Base-by-base conservation (phyloP, 2,888 invertebrate genomes). In the Disparrhopalites patrizii region DNA sequence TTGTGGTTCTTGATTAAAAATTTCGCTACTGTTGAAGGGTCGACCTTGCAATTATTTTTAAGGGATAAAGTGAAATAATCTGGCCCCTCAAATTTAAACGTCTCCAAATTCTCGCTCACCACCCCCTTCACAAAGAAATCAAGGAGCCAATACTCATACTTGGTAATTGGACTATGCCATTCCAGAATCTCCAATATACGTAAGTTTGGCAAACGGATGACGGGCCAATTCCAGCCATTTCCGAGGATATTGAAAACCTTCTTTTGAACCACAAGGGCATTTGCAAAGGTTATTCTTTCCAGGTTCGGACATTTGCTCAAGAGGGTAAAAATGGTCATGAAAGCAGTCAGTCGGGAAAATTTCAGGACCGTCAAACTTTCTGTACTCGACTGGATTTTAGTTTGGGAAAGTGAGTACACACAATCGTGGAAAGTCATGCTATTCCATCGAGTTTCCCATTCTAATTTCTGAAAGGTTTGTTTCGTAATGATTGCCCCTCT, bases 291-390 rank as follows among this genome's bases (percentile, higher is more conserved):
- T 10, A 62, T 15, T 18, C 31, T 51, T 7, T 5, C 18, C 2
- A 62, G 4, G 13, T 62, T 62, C 2, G 36, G 52, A 33, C 62
- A 62, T 4, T n/a, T 25, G 8, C 18, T 7, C 13, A 62, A 20
- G 13, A 62, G 36, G 13, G 36, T 51, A 1, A 52, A 7, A 7
- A 62, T 30, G 13, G 23, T 38, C 25, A n/a, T 7, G 7, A 38
- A 33, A 1, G 51, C 30, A n/a, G 61, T 61, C n/a, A 61, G 61
- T 10, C 33, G 3, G 10, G 51, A 20, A 52, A 62, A 62, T 62
- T 62, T 62, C 3, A 62, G 18, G 15, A 3, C 10, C 3, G 13
- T 20, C 2, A 62, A 27, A 33, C 7, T 38, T 5, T 20, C 27
- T 25, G 10, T 1, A 54, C 36, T 36, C 2, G 3, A 3, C 13